Conservation (phyloP, 2,888 invertebrate genomes). For the Lepidonotus clava region DNA sequence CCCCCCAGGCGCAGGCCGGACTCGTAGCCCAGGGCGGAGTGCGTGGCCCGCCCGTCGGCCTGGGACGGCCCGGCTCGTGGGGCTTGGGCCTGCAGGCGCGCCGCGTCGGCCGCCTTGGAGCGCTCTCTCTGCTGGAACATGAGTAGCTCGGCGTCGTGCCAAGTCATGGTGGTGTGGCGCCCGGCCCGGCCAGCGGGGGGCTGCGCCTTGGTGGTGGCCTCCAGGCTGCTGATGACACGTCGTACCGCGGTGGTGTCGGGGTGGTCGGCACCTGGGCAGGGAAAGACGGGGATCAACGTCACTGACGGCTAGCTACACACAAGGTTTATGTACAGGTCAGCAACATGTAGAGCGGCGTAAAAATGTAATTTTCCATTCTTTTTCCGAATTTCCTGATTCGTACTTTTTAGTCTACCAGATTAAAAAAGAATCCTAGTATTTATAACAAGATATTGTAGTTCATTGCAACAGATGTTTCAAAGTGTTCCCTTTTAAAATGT, state of each 20-base stretch:
- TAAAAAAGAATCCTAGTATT: too few species aligned
- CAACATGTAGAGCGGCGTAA: too few species aligned
- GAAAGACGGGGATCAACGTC: conserved; percentile 18
- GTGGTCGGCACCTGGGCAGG: conserved; percentile 71
- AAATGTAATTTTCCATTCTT: too few species aligned
- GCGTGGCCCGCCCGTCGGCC: background rate
- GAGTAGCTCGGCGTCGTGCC: conserved; percentile 70
- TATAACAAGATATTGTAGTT: too few species aligned
- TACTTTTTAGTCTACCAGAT: too few species aligned
- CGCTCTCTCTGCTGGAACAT: conserved; percentile 59
- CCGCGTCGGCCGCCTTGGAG: conserved; percentile 11
- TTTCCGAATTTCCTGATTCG: too few species aligned
- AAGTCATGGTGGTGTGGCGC: conserved; percentile 71
- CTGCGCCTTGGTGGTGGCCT: conserved; percentile 65
- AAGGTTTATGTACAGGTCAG: too few species aligned
- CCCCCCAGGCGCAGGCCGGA: background rate
- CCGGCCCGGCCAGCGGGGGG: too few species aligned
- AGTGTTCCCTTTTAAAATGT: too few species aligned
- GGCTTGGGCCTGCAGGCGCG: conserved; percentile 12
- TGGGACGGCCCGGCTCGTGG: background rate
- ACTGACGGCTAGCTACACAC: background rate
- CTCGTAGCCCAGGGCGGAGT: background rate
- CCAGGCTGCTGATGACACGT: conserved; percentile 69
- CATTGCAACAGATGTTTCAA: too few species aligned
- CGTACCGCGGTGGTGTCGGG: conserved; percentile 68